Evolutionary conservation across 53 echinoderm and acorn worm species (phyloP).

Genomic region (Paelopatides confundens): DNA sequence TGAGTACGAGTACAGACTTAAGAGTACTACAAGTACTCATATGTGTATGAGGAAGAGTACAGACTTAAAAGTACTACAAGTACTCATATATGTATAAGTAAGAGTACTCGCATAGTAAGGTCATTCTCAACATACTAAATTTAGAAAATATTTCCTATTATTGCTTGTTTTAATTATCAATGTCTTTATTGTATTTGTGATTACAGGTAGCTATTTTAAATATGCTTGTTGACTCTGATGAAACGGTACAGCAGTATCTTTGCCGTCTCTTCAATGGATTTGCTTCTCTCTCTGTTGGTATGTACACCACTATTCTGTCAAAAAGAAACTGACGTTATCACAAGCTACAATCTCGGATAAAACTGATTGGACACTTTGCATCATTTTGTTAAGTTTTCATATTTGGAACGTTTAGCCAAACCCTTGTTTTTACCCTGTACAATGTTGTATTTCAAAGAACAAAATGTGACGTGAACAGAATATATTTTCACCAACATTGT

Average conservation of each 20-base stretch:
- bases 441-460: too few relatives aligned
- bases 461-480: too few relatives aligned
- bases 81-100: too few relatives aligned
- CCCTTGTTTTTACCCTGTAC: too few relatives aligned
- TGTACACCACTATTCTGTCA: not conserved
- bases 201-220: conserved; percentile 62
- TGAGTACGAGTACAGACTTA: not conserved
- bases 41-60: not conserved
- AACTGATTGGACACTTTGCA: too few relatives aligned
- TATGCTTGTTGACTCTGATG: conserved; percentile 72
- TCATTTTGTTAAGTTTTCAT: too few relatives aligned
- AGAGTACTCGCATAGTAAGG: too few relatives aligned
- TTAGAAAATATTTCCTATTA: not conserved
- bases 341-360: too few relatives aligned
- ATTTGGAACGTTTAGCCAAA: too few relatives aligned
- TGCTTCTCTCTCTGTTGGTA: conserved; percentile 93
- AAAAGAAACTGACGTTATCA: too few relatives aligned
- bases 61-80: not conserved
- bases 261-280: conserved; percentile 97
- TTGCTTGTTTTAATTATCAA: not conserved
- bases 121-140: not conserved
- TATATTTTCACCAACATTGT: too few relatives aligned
- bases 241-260: conserved; percentile 87
- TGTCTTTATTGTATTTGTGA: not conserved
- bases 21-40: not conserved